Evolutionary conservation across 1,140 invertebrate species (phyloP).

Genomic region (Arctopsyche grandis): DNA sequence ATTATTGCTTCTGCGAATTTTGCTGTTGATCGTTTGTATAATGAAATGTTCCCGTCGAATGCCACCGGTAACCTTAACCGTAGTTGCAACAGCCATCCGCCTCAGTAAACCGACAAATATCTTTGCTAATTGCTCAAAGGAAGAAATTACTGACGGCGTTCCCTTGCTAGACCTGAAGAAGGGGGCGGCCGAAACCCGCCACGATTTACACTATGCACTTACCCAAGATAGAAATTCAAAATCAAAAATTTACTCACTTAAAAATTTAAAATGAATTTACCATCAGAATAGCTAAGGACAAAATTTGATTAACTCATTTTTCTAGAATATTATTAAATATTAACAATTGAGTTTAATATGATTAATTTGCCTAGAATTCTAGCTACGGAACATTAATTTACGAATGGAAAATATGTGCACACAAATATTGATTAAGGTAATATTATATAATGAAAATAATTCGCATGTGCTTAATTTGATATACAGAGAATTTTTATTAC

Average conservation of each 20-base stretch:
- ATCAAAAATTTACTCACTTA: not conserved
- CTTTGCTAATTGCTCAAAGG: constrained; percentile 55
- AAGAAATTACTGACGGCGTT: constrained; percentile 48
- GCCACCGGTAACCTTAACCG: constrained; percentile 27
- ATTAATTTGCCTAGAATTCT: too few species aligned
- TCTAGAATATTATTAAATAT: too few species aligned
- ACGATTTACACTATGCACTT: constrained; percentile 2
- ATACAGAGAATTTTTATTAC: too few species aligned
- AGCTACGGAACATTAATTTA: too few species aligned
- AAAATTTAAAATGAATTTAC: too few species aligned
- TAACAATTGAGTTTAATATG: too few species aligned
- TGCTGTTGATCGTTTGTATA: constrained; percentile 23
- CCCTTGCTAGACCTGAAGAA: constrained; percentile 9
- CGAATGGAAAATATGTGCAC: too few species aligned
- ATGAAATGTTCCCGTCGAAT: constrained; percentile 37
- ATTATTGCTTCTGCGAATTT: not conserved
- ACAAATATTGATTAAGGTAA: too few species aligned
- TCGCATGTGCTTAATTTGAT: too few species aligned
- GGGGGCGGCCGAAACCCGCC: not conserved
- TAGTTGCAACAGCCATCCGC: constrained; percentile 41
- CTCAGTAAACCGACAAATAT: constrained; percentile 55
- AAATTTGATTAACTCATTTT: too few species aligned
- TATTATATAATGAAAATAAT: too few species aligned
- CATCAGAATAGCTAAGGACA: too few species aligned
- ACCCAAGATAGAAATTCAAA: not conserved